phyloP scores from a whole-genome alignment of 2,113 vertebrate genomes.

The Nesogale talazaci region DNA sequence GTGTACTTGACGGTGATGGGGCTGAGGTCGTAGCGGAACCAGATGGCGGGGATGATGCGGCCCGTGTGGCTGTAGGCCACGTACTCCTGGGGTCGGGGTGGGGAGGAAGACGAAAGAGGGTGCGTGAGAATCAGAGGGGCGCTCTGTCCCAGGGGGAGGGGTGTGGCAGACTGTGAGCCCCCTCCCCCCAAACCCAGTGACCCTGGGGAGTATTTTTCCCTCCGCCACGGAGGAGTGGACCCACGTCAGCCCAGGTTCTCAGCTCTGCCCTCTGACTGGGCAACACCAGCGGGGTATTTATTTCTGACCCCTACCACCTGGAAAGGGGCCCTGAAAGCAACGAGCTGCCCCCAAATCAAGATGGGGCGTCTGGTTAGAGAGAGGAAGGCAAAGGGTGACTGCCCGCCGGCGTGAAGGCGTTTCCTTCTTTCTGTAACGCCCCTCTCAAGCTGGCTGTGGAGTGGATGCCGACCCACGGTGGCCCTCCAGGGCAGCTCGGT shows the following conservation, averaged over 20 bases:
- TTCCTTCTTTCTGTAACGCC: no score
- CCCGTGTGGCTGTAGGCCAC: slow-evolving; percentile 99
- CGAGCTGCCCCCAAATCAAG: not conserved
- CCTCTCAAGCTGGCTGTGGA: no score
- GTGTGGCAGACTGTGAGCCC: not conserved
- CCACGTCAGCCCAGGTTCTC: not conserved
- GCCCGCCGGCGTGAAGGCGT: no score
- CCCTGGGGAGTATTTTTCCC: not conserved
- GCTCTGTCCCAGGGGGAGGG: not conserved
- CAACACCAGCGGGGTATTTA: no score
- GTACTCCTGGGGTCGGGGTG: slow-evolving; percentile 89
- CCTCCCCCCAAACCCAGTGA: not conserved
- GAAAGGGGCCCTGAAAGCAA: not conserved
- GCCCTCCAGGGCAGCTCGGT: no score
- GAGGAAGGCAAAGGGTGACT: no score
- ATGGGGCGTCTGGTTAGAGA: no score
- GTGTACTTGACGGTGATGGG: slow-evolving; percentile 99
- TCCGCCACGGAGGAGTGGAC: not conserved
- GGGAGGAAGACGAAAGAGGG: no score
- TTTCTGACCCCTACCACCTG: not conserved
- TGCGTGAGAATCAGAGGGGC: not conserved
- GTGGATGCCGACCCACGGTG: no score
- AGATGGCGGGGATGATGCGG: slow-evolving; percentile 98
- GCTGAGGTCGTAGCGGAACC: slow-evolving; percentile 99
- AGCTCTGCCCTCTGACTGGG: not conserved